phyloP scores from a whole-genome alignment of 1,140 invertebrate species.

The Trichogramma pretiosum region DNA sequence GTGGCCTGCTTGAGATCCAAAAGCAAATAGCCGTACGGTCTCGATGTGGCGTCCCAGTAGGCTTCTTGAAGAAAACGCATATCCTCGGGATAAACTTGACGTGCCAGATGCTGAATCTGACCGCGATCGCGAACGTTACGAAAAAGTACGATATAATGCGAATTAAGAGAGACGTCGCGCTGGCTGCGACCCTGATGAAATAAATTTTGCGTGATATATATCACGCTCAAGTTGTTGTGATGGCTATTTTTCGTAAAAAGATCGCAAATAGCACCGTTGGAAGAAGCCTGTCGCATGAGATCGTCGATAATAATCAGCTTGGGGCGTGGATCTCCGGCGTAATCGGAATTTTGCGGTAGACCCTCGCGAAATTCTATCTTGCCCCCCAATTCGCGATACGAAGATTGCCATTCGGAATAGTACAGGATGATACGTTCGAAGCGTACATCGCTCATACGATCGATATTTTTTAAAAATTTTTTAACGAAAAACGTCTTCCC shows the following conservation, averaged over 20 bases:
- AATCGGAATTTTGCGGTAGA: conserved; percentile 14
- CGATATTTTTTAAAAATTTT: conserved; percentile 13
- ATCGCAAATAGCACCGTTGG: conserved; percentile 29
- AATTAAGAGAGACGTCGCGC: conserved; percentile 34
- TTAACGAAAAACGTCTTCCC: conserved; percentile 19
- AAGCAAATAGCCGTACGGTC: not conserved
- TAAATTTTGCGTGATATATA: conserved; percentile 40
- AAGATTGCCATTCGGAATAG: conserved; percentile 15
- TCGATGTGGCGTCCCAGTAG: not conserved
- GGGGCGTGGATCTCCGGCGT: conserved; percentile 3
- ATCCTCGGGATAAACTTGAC: not conserved
- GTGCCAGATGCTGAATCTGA: not conserved
- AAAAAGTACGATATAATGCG: conserved; percentile 33
- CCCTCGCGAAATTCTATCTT: conserved; percentile 18
- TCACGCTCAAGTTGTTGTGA: conserved; percentile 36
- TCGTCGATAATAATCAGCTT: conserved; percentile 35
- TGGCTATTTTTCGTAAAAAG: conserved; percentile 40
- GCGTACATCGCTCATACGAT: not conserved
- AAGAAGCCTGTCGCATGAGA: conserved; percentile 32
- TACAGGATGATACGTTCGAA: conserved; percentile 12
- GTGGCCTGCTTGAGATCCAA: not conserved
- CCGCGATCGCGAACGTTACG: not conserved
- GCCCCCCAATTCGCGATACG: conserved; percentile 1
- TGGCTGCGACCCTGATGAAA: conserved; percentile 37
- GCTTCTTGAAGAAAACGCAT: not conserved